phyloP scores from a whole-genome alignment of 2,113 vertebrate genomes.

The Pterocles orientalis region DNA sequence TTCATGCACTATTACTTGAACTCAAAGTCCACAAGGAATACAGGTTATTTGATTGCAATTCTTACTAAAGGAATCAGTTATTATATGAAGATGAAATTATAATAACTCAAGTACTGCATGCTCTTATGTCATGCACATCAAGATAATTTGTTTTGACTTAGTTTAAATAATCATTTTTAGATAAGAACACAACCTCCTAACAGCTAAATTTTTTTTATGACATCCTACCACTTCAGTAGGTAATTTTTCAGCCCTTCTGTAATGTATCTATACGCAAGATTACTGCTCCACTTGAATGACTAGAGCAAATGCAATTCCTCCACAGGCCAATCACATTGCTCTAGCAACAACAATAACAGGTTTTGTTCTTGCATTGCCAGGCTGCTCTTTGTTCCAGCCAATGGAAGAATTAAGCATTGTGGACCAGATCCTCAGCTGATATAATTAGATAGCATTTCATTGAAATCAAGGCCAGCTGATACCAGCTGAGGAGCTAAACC shows the following conservation, averaged over 20 bases:
- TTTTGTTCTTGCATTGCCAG: slow-evolving; percentile 24
- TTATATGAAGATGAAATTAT: neutral
- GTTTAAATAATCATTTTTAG: slow-evolving; percentile 14
- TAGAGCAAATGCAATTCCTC: neutral
- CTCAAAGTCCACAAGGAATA: neutral
- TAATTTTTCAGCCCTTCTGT: neutral
- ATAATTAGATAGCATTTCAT: slow-evolving; percentile 26
- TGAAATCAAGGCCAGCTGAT: slow-evolving; percentile 11
- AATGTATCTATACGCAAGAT: neutral
- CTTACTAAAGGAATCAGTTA: neutral
- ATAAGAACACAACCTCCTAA: neutral
- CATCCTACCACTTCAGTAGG: neutral
- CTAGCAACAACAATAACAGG: neutral
- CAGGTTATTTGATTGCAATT: neutral
- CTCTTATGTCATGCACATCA: neutral
- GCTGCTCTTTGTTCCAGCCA: slow-evolving; percentile 26
- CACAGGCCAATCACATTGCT: neutral
- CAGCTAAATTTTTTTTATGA: neutral
- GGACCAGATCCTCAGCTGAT: slow-evolving; percentile 40
- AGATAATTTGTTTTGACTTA: slow-evolving; percentile 31
- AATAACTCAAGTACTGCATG: neutral
- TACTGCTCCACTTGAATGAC: neutral
- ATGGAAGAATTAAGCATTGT: slow-evolving; percentile 50
- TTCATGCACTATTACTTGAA: neutral
- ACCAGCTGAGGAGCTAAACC: slow-evolving; percentile 16